phyloP scores from a whole-genome alignment of 2,888 invertebrate genomes.

The Parnassius apollo region DNA sequence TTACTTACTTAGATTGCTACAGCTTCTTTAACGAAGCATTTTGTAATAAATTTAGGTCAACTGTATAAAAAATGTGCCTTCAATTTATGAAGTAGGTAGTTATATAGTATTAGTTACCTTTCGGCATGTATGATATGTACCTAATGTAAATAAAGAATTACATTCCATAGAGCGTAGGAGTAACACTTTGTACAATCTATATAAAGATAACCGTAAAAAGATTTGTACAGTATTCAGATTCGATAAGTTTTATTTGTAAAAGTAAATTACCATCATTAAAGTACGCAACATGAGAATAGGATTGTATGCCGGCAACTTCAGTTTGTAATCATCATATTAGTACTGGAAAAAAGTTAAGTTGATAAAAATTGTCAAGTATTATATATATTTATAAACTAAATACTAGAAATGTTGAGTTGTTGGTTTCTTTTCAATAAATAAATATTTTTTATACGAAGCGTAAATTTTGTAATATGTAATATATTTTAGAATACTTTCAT shows the following conservation, averaged over 20 bases:
- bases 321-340: too few relatives aligned
- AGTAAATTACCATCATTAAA: conserved; percentile 3
- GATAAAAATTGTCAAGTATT: too few relatives aligned
- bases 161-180: conserved; percentile 38
- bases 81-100: conserved; percentile 68
- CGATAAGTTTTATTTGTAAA: conserved; percentile 14
- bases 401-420: too few relatives aligned
- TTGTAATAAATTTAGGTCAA: conserved; percentile 52
- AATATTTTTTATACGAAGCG: too few relatives aligned
- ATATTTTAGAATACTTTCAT: too few relatives aligned
- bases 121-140: conserved; percentile 52
- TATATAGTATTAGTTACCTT: conserved; percentile 55
- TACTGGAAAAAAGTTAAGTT: too few relatives aligned
- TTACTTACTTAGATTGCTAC: conserved; percentile 25
- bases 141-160: conserved; percentile 45
- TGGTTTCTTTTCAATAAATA: too few relatives aligned
- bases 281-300: neutral
- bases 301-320: too few relatives aligned
- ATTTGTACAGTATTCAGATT: conserved; percentile 23
- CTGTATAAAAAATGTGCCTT: conserved; percentile 77
- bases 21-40: conserved; percentile 31
- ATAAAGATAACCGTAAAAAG: conserved; percentile 7
- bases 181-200: conserved; percentile 26
- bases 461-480: too few relatives aligned
- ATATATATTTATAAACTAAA: too few relatives aligned